Evolutionary conservation across 2,888 invertebrate species (phyloP), one percentile per base, ranked within the genome.

Genomic region (Molanna angustata): DNA sequence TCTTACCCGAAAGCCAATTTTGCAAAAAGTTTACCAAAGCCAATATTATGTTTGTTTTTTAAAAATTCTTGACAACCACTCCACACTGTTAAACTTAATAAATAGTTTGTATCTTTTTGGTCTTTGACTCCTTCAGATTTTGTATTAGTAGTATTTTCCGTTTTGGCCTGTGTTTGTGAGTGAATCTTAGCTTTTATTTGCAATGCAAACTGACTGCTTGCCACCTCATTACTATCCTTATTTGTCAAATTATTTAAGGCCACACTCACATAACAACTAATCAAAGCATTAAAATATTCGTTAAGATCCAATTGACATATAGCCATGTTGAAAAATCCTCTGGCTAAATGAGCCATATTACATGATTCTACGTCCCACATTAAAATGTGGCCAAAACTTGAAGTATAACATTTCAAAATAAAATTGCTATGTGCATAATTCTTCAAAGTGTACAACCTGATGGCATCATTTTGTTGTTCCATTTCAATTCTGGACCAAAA

Each of bases 321-420:
- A 13, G 56, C 50, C 51, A 56, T 49, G 33, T 58, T 58, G 42
- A 51, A 58, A n/a, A 49, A 53, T 14, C 33, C 56, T 18, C 56
- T 52, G 17, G 56, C 47, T 13, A 58, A 31, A 27, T 52, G 43
- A 20, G 33, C 20, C 39, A 52, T 27, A 40, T 58, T 48, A 19
- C 37, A 39, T 16, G 14, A n/a, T 6, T 47, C 20, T 7, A n/a
- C 16, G 11, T 55, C 37, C 49, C 42, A 46, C 13, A 13, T 50
- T 11, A 54, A 18, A 19, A 53, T 17, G 7, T 39, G 13, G 7
- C 22, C 43, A 20, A 43, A 55, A 37, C 40, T 43, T 7, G 33
- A 16, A 14, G 45, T 44, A 20, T 51, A 56, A 16, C 48, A 19
- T 21, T 50, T 27, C 19, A 58, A 54, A 32, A 49, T 39, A 19